Evolutionary conservation across 2,888 invertebrate genomes (phyloP), one percentile per base, ranked within the genome.

Genomic region (Ceraclea dissimilis): DNA sequence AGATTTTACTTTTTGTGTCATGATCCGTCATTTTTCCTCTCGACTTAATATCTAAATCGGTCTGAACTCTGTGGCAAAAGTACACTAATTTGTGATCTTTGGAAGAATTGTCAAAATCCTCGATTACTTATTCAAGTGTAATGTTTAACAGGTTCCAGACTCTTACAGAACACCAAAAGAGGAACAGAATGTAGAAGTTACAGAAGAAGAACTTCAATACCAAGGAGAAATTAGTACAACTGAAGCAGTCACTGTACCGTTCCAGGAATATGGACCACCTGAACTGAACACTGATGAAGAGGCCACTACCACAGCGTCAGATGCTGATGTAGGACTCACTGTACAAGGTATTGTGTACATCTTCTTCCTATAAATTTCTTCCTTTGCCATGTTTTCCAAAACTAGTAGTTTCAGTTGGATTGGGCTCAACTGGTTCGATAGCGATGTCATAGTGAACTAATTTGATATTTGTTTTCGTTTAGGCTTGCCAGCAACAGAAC

Each of bases 221-320:
- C 49, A 56, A 18, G 62, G 62, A 46, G 62, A 62, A 20, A 20
- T 62, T 4, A 56, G 51, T 6, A 62, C 62, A 2, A 60, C 59
- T 20, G 58, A 58, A 22, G 51, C 54, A 2, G 39, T 17, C 4
- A 58, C 57, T 18, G 60, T 59, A n/a, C 58, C 59, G 1, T 76
- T 77, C 62, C 63, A 75, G 1, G 76, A 77, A 60, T 78, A 77
- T 49, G 76, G 76, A 17, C 76, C 75, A 13, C 76, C 75, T 65
- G 76, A 75, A 65, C 71, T 65, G 60, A 75, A 75, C 4, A 18
- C 43, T 8, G 54, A 55, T 16, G 62, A 58, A 22, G 62, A 62
- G 13, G 54, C 54, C 13, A 11, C 52, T 2, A 48, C 50, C 20
- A 20, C 53, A 1, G 22, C 44, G 17, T 20, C 22, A 0, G 54